These are phyloP conservation scores for Tipula confusa DNA, from an alignment of 2,888 invertebrate genomes.

Conservation along the genomic window DNA sequence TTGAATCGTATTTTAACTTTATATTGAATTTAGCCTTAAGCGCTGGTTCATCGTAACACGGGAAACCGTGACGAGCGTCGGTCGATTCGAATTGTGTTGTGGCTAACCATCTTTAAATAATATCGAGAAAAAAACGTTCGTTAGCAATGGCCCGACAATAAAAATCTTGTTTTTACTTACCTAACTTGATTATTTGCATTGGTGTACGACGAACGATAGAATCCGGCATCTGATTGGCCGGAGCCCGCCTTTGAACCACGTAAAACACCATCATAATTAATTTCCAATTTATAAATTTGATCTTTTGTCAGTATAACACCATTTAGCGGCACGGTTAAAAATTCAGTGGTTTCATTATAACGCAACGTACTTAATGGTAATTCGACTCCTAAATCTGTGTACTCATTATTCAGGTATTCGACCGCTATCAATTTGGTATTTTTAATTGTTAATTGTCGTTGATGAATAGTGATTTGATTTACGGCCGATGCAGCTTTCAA, in stretches of 20 bases:
- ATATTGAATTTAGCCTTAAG: slow-evolving; percentile 62
- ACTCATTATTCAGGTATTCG: neutral
- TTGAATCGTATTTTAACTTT: slow-evolving; percentile 41
- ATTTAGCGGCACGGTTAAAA: slow-evolving; percentile 37
- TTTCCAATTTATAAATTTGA: slow-evolving; percentile 46
- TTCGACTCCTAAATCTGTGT: neutral
- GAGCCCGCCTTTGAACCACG: slow-evolving; percentile 55
- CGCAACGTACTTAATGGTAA: slow-evolving; percentile 31
- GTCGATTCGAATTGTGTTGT: slow-evolving; percentile 66
- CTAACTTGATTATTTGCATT: slow-evolving; percentile 37
- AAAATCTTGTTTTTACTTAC: slow-evolving; percentile 27
- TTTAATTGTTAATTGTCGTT: slow-evolving; percentile 38
- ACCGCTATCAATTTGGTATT: slow-evolving; percentile 37
- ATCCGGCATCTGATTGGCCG: slow-evolving; percentile 47
- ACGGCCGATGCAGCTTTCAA: slow-evolving; percentile 32
- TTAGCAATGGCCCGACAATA: no score
- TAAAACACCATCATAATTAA: slow-evolving; percentile 56
- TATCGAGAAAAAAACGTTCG: no score
- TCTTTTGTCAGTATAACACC: neutral
- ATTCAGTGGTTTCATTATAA: slow-evolving; percentile 39
- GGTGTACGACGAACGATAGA: slow-evolving; percentile 57
- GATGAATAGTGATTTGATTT: slow-evolving; percentile 41
- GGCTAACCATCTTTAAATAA: slow-evolving; percentile 48
- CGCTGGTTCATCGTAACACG: slow-evolving; percentile 64
- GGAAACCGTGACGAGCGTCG: slow-evolving; percentile 64